Percentiles rank a stretch among this genome's conserved stretches.
Evolutionary conservation across 2,888 invertebrate genomes (phyloP).

Genomic region (Pseudolycoriella hygida): DNA sequence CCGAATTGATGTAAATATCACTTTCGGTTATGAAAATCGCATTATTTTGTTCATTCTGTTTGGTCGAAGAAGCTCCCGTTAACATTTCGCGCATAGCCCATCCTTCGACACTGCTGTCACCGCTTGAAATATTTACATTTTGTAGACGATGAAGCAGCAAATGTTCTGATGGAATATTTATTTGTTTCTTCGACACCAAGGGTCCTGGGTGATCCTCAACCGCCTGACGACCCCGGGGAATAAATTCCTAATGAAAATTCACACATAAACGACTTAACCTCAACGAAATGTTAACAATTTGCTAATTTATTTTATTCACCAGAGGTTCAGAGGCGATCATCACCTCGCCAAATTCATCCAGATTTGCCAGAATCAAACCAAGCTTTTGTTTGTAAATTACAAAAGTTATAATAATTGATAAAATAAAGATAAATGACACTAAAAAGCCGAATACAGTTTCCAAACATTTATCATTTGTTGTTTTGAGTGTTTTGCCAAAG

Average conservation of each 20-base stretch:
- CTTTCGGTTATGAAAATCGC: conserved; percentile 18
- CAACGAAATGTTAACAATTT: not conserved
- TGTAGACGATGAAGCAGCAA: conserved; percentile 52
- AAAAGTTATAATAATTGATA: not conserved
- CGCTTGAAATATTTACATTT: conserved; percentile 56
- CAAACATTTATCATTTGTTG: no score
- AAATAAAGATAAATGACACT: no score
- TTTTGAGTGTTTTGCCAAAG: no score
- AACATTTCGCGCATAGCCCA: conserved; percentile 40
- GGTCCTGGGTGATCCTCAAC: conserved; percentile 59
- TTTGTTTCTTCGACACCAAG: conserved; percentile 31
- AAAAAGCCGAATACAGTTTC: no score
- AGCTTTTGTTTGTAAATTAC: not conserved
- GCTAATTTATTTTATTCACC: conserved; percentile 31
- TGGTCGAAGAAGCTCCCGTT: conserved; percentile 3
- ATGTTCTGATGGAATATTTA: conserved; percentile 37
- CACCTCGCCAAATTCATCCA: conserved; percentile 67
- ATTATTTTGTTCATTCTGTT: conserved; percentile 6
- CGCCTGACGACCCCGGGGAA: conserved; percentile 74
- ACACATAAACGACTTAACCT: not conserved
- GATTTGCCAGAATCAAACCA: conserved; percentile 42
- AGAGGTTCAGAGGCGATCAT: conserved; percentile 85
- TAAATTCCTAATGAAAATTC: conserved; percentile 47
- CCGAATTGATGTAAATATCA: conserved; percentile 33
- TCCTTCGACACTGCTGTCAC: conserved; percentile 31